Evolutionary conservation across 2,888 invertebrate species (phyloP).

Genomic region (Xanthia icteritia): DNA sequence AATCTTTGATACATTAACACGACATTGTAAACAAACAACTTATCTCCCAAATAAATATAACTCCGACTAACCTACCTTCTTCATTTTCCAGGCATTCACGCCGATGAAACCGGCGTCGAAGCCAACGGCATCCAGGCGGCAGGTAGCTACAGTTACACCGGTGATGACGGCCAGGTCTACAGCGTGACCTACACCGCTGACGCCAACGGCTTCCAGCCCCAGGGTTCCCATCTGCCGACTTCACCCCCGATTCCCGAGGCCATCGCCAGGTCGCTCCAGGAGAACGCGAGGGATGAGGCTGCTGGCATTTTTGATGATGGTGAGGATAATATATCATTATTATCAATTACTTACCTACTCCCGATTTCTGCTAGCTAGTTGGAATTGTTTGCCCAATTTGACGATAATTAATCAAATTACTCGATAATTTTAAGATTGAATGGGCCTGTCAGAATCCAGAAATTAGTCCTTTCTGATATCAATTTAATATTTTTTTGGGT

Average conservation of each 20-base stretch:
- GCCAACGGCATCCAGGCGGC: conserved; percentile 87
- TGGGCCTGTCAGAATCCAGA: neutral
- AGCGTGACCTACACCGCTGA: conserved; percentile 87
- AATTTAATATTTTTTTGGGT: no score
- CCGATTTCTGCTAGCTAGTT: neutral
- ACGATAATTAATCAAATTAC: neutral
- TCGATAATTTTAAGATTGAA: neutral
- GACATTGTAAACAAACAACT: neutral
- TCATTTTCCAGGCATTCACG: conserved; percentile 85
- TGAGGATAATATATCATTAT: no score
- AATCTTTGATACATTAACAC: neutral
- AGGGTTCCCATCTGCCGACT: conserved; percentile 90
- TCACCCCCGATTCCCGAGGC: conserved; percentile 91
- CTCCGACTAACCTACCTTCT: neutral
- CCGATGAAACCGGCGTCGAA: conserved; percentile 84
- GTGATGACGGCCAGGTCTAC: conserved; percentile 91
- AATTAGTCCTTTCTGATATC: neutral
- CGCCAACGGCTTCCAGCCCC: conserved; percentile 87
- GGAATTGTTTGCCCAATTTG: neutral
- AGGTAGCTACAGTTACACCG: conserved; percentile 91
- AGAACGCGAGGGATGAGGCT: conserved; percentile 89
- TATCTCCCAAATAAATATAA: neutral
- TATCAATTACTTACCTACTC: neutral
- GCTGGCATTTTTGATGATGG: conserved; percentile 90
- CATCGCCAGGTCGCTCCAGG: conserved; percentile 87